These are phyloP conservation scores for Sebastiscus albofasciatus DNA, from an alignment of 2,797 vertebrate genomes.

Conservation along the genomic window DNA sequence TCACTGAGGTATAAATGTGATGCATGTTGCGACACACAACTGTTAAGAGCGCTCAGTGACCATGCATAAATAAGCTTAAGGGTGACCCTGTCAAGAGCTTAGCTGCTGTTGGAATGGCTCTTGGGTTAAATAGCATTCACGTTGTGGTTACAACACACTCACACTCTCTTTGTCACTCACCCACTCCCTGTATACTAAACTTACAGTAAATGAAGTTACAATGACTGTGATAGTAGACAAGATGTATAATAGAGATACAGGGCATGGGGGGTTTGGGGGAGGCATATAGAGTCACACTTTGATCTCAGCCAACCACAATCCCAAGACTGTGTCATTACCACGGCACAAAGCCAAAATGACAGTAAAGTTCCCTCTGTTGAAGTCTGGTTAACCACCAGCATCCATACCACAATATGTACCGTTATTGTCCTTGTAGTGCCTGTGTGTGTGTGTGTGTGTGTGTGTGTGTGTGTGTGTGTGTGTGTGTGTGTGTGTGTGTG, in stretches of 20 bases:
- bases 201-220: not conserved
- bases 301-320: constrained; percentile 17
- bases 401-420: constrained; percentile 29
- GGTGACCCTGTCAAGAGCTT: constrained; percentile 18
- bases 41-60: constrained; percentile 25
- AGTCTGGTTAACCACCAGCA: constrained; percentile 53
- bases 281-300: not conserved
- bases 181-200: not conserved
- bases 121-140: constrained; percentile 18
- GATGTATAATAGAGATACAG: constrained; percentile 17
- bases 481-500: not conserved
- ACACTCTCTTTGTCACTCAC: not conserved
- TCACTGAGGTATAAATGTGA: not conserved
- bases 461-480: too few relatives aligned
- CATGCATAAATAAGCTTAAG: constrained; percentile 23
- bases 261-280: not conserved
- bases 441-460: not conserved
- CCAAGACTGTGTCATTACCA: constrained; percentile 24
- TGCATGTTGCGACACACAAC: not conserved
- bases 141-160: constrained; percentile 1
- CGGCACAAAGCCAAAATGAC: constrained; percentile 43
- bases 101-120: constrained; percentile 14
- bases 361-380: constrained; percentile 22
- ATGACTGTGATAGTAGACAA: not conserved
- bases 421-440: not conserved